Conservation (phyloP, 23 tunicate species). For the Clavelina lepadiformis region DNA sequence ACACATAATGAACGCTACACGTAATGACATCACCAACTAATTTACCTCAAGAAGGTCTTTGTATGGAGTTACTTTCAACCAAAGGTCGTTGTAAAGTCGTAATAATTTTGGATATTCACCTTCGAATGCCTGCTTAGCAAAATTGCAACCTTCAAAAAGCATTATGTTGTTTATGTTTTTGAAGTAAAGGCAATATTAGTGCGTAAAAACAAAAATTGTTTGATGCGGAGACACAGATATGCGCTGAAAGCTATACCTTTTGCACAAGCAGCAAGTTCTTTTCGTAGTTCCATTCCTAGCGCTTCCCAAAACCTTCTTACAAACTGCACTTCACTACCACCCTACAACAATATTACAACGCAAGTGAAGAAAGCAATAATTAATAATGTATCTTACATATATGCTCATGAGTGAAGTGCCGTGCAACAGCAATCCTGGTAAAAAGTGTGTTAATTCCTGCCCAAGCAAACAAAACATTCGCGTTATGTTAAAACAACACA, state of each 20-base stretch:
- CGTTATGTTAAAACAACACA: no score
- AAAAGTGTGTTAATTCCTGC: neutral
- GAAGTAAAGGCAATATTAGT: no score
- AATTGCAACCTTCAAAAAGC: conserved; percentile 39
- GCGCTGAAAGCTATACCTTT: conserved; percentile 15
- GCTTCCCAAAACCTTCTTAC: conserved; percentile 64
- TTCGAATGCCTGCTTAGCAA: conserved; percentile 74
- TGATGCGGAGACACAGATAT: neutral
- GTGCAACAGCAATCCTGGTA: neutral
- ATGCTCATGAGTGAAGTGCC: neutral
- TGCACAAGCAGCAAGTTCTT: conserved; percentile 28
- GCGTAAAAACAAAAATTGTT: neutral
- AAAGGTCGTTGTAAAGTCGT: conserved; percentile 61
- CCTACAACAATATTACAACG: conserved; percentile 17
- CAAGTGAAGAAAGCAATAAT: neutral
- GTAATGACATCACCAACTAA: no score
- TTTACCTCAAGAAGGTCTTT: conserved; percentile 43
- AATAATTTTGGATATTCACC: conserved; percentile 97
- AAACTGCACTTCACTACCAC: conserved; percentile 39
- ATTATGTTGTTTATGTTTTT: no score
- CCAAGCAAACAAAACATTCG: neutral
- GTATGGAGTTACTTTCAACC: conserved; percentile 59
- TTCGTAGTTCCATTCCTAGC: conserved; percentile 17
- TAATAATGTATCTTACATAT: neutral
- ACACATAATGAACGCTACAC: no score